These are phyloP conservation scores for Drosophila nr. perissopoda DNA, from an alignment of 2,888 invertebrate genomes.

Conservation along the genomic window DNA sequence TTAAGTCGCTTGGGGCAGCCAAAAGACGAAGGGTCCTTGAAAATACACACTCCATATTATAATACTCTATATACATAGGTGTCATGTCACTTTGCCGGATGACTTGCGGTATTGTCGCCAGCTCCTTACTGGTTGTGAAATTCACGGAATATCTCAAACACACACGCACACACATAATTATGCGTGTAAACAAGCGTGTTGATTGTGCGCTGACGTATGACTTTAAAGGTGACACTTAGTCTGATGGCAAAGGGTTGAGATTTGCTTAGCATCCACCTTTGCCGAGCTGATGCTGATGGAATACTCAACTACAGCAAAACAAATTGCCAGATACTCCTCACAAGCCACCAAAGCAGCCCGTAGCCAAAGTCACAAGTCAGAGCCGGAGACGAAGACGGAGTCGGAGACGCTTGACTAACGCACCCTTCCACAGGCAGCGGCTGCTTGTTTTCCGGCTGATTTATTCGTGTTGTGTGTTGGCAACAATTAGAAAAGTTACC, in stretches of 20 bases:
- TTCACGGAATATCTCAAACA: conserved; percentile 58
- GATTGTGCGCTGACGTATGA: conserved; percentile 79
- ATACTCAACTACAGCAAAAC: conserved; percentile 65
- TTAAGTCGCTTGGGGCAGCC: conserved; percentile 65
- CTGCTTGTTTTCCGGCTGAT: conserved; percentile 76
- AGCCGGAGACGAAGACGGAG: neutral
- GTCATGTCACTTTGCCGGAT: conserved; percentile 20
- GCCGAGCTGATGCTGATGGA: conserved; percentile 43
- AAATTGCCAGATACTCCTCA: conserved; percentile 69
- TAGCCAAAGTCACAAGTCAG: conserved; percentile 11
- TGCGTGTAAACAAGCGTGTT: conserved; percentile 80
- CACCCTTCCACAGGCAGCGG: conserved; percentile 44
- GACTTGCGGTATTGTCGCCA: conserved; percentile 35
- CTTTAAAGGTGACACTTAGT: conserved; percentile 24
- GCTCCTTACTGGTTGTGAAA: conserved; percentile 29
- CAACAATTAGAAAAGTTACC: conserved; percentile 84
- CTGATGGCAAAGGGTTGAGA: conserved; percentile 53
- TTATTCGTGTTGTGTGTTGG: conserved; percentile 81
- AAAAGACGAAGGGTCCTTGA: conserved; percentile 52
- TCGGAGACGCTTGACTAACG: conserved; percentile 20
- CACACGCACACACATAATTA: conserved; percentile 67
- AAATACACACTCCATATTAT: neutral
- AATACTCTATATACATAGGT: neutral
- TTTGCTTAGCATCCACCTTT: conserved; percentile 31
- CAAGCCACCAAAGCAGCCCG: conserved; percentile 12